These are phyloP conservation scores for Tangara arthus DNA, from an alignment of 2,797 vertebrate species.

Conservation along the genomic window DNA sequence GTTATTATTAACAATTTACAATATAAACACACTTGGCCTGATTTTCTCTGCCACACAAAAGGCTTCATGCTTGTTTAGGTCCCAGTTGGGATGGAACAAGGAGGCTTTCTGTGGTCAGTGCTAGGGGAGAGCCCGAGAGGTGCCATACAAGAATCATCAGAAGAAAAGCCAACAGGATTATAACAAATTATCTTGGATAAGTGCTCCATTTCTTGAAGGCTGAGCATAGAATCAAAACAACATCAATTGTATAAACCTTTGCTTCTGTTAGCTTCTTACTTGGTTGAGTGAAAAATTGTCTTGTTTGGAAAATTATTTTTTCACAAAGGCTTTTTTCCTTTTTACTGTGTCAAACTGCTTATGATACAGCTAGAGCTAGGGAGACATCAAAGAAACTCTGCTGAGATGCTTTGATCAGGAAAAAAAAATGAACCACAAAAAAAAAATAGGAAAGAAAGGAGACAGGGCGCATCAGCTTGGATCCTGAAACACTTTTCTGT, in stretches of 20 bases:
- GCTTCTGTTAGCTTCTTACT: not conserved
- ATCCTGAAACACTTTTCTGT: not conserved
- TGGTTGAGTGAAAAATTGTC: not conserved
- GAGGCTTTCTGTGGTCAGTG: not conserved
- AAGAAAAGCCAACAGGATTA: not conserved
- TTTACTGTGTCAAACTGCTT: not conserved
- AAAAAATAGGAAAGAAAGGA: not conserved
- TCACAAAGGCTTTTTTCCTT: not conserved
- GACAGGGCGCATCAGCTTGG: not conserved
- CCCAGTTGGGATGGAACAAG: not conserved
- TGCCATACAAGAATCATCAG: not conserved
- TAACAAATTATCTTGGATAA: not conserved
- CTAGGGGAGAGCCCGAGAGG: not conserved
- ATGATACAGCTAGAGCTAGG: not conserved
- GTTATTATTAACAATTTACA: not conserved
- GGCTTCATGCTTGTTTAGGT: not conserved
- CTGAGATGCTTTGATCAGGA: slow-evolving; percentile 15
- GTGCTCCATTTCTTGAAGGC: not conserved
- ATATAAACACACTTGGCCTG: slow-evolving; percentile 47
- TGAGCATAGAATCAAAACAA: slow-evolving; percentile 25
- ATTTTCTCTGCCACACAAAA: slow-evolving; percentile 20
- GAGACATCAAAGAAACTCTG: slow-evolving; percentile 34
- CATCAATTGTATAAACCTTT: not conserved
- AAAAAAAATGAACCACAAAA: not conserved
- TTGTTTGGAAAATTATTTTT: not conserved